Evolutionary conservation across 2,888 invertebrate species (phyloP).

Genomic region (Pachydiplax longipennis): DNA sequence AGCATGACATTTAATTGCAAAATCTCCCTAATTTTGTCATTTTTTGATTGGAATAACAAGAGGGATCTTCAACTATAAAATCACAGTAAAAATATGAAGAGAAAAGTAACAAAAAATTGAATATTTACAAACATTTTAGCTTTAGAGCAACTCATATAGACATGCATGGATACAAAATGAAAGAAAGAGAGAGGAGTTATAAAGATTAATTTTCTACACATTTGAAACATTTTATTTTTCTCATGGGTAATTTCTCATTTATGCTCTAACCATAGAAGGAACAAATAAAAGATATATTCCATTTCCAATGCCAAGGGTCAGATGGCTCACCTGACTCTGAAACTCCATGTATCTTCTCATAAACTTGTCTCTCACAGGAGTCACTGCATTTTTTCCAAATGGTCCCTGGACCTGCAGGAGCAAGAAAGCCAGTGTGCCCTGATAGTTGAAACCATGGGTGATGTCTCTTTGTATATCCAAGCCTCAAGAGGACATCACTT

Average conservation of each 20-base stretch:
- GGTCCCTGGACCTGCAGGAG: conserved; percentile 90
- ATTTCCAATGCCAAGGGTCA: no score
- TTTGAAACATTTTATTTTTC: no score
- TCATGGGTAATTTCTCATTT: no score
- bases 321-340: not conserved
- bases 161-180: not conserved
- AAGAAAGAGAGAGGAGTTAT: not conserved
- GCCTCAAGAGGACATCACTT: conserved; percentile 78
- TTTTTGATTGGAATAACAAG: no score
- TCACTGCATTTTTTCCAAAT: conserved; percentile 88
- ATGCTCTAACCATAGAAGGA: no score
- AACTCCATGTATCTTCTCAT: conserved; percentile 32
- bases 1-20: no score
- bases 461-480: conserved; percentile 61
- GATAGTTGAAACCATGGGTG: conserved; percentile 87
- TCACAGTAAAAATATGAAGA: no score
- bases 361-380: conserved; percentile 62
- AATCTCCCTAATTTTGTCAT: no score
- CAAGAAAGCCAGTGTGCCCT: conserved; percentile 91
- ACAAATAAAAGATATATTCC: not conserved
- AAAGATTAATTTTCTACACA: no score
- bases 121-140: no score
- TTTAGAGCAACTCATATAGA: not conserved
- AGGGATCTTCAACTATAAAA: no score
- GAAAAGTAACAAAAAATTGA: no score